A percentile compares a stretch with the other conserved stretches of the same genome.
Conservation (phyloP, 2,888 invertebrate species). For the Epistrophe grossulariae region DNA sequence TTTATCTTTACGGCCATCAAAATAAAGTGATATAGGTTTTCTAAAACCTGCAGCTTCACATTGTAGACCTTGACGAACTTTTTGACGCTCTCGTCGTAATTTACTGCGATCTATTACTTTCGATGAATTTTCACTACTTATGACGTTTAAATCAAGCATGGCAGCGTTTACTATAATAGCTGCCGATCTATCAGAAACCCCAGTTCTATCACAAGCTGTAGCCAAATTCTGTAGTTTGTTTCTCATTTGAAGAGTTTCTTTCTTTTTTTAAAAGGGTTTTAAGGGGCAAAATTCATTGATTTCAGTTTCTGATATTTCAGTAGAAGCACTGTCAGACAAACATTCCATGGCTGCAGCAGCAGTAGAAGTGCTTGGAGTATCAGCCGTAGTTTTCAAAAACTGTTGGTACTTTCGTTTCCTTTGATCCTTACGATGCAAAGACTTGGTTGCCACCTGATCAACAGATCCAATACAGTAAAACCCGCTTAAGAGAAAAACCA, state of each 20-base stretch:
- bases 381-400: constrained; percentile 42
- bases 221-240: neutral
- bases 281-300: neutral
- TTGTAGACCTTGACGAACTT: neutral
- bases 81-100: neutral
- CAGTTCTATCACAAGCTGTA: too few relatives aligned
- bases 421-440: constrained; percentile 1
- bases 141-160: too few relatives aligned
- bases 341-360: neutral
- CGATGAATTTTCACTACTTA: too few relatives aligned
- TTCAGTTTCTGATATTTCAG: neutral
- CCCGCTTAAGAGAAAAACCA: too few relatives aligned
- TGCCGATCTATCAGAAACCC: constrained; percentile 9
- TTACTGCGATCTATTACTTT: too few relatives aligned
- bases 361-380: neutral
- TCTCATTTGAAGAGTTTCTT: neutral
- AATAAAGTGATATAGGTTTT: too few relatives aligned
- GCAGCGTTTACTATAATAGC: neutral
- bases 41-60: too few relatives aligned
- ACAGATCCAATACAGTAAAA: too few relatives aligned
- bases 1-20: too few relatives aligned
- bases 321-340: constrained; percentile 11
- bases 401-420: constrained; percentile 25
- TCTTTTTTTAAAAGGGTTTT: neutral
- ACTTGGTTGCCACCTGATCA: neutral